A percentile compares a stretch with the other conserved stretches of the same genome.
Evolutionary conservation across 2,888 invertebrate genomes (phyloP).

Genomic region (Acleris sparsana): DNA sequence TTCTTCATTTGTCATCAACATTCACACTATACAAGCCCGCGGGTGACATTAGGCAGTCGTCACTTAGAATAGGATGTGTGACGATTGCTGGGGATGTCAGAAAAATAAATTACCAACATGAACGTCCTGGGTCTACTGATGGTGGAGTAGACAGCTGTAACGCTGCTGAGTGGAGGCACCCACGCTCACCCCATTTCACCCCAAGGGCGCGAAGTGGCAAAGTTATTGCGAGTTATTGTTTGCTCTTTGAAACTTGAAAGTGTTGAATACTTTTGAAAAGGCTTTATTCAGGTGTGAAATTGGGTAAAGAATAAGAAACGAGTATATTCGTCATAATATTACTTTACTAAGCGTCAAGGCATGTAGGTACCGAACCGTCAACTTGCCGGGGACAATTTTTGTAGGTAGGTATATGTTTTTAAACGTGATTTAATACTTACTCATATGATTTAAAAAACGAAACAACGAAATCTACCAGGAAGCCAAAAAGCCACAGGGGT

Average conservation of each 20-base stretch:
- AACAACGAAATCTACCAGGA: no score
- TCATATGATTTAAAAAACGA: no score
- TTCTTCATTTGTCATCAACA: constrained; percentile 29
- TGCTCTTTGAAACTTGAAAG: neutral
- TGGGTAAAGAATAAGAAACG: no score
- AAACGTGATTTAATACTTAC: no score
- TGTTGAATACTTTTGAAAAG: no score
- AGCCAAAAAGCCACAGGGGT: no score
- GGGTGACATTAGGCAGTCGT: constrained; percentile 8
- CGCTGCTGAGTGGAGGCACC: constrained; percentile 42
- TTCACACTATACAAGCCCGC: constrained; percentile 15
- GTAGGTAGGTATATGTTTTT: no score
- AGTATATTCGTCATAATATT: no score
- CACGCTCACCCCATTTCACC: constrained; percentile 43
- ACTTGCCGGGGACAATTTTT: no score
- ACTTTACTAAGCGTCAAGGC: no score
- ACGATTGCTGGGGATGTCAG: neutral
- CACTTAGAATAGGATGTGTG: constrained; percentile 15
- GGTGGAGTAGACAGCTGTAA: constrained; percentile 46
- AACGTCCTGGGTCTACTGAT: constrained; percentile 48
- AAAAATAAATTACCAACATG: constrained; percentile 43
- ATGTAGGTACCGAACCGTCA: no score
- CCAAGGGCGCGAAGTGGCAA: neutral
- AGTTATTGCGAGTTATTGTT: constrained; percentile 23
- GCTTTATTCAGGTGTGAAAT: no score